These are phyloP conservation scores for Lasiommata megera DNA, from an alignment of 2,888 invertebrate species.

Conservation along the genomic window DNA sequence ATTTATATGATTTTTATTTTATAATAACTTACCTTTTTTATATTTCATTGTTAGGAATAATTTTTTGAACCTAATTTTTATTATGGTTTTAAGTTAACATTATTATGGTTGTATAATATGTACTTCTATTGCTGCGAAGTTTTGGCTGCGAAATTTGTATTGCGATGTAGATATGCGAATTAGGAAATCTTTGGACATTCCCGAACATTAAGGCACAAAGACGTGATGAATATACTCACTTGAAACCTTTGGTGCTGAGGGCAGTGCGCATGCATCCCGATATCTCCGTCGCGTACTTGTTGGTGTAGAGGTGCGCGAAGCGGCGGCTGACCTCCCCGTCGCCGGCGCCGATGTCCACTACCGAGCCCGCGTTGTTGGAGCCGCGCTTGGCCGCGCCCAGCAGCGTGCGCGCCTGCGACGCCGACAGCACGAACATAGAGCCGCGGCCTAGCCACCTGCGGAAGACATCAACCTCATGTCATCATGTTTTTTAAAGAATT, in stretches of 20 bases:
- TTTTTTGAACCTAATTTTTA: too few relatives aligned
- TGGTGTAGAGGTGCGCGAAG: constrained; percentile 86
- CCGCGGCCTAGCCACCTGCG: constrained; percentile 92
- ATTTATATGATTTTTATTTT: too few relatives aligned
- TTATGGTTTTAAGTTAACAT: too few relatives aligned
- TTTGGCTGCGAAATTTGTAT: too few relatives aligned
- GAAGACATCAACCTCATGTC: background rate
- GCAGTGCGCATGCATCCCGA: constrained; percentile 93
- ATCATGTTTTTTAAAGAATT: too few relatives aligned
- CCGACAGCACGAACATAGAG: constrained; percentile 98
- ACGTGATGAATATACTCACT: constrained; percentile 83
- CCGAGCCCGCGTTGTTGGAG: constrained; percentile 50
- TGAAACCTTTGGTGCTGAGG: constrained; percentile 88
- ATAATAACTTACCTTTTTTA: too few relatives aligned
- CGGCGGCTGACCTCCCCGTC: constrained; percentile 96
- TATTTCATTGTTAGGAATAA: too few relatives aligned
- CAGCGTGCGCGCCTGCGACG: constrained; percentile 87
- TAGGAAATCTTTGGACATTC: too few relatives aligned
- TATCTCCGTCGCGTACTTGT: constrained; percentile 94
- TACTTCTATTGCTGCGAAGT: too few relatives aligned
- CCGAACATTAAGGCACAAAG: too few relatives aligned
- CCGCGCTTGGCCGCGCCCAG: constrained; percentile 56
- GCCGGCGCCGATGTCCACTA: constrained; percentile 96
- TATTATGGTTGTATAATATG: too few relatives aligned
- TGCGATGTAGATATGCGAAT: too few relatives aligned